Evolutionary conservation across 2,888 invertebrate genomes (phyloP).

Genomic region (Macrosiphum euphorbiae): DNA sequence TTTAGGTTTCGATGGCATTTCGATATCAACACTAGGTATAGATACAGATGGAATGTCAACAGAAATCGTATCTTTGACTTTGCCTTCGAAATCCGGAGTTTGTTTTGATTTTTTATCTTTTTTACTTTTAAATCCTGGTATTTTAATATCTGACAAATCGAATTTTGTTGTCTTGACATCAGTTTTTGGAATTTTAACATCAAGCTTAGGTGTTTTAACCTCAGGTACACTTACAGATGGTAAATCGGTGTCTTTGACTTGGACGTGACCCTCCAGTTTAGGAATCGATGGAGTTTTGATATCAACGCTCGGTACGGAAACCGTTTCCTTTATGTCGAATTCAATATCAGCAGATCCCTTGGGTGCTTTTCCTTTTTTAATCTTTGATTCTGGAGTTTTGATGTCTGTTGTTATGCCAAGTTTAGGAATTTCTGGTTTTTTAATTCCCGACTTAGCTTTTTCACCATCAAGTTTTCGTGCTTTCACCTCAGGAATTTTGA

Average conservation of each 20-base stretch:
- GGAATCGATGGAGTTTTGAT: background rate
- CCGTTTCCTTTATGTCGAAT: background rate
- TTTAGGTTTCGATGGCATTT: background rate
- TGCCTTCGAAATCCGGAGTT: background rate
- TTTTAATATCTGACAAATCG: background rate
- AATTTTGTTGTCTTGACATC: background rate
- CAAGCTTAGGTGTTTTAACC: background rate
- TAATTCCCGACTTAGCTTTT: accelerated
- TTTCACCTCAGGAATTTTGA: background rate
- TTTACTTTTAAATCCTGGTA: background rate
- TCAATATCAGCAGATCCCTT: background rate
- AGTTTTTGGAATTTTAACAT: background rate
- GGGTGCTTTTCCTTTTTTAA: background rate
- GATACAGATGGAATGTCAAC: no score
- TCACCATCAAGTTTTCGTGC: no score
- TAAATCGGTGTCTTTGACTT: background rate
- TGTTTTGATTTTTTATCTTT: background rate
- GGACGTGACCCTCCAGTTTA: no score
- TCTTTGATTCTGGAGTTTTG: background rate
- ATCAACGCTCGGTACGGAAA: background rate
- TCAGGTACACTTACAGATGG: background rate
- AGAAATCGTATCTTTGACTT: no score
- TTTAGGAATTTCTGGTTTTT: no score
- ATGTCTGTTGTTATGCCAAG: background rate
- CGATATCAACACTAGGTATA: no score